Base-by-base conservation (phyloP, 1,140 invertebrate genomes). In the Araneus ventricosus region DNA sequence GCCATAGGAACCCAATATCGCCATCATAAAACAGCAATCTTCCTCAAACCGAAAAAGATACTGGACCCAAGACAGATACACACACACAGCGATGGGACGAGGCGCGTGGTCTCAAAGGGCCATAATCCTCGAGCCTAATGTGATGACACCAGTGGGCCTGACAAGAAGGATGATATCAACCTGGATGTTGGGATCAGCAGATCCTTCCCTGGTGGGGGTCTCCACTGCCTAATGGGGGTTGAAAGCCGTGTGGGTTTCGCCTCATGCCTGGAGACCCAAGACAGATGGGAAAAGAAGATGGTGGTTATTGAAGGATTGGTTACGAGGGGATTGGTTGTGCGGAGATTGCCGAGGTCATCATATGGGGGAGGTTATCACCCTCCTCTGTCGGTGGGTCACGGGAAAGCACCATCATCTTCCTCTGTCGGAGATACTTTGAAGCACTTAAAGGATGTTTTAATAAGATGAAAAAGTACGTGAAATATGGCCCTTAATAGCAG, bases 401-500 rank as follows among this genome's bases (percentile, higher is more conserved):
- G n/a, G 84, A 86, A 86, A 59, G 27, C 14, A 22, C 45, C 30
- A 34, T 4, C 30, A 37, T 14, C 17, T 86, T 59, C 27, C 57
- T 61, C 27, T 24, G 8, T 34, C 52, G 5, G 52, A 86, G 84
- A 86, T 22, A 86, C 27, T 59, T 59, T 59, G 30, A 8, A 22
- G 84, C 84, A 86, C 84, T 86, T 61, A 86, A 45, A 17, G 70
- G 45, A 41, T 84, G 45, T 86, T 61, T 59, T 86, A 86, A 86
- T 61, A 59, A 86, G 84, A 86, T 61, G 84, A 57, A 37, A 24
- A 57, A n/a, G 70, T 37, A 30, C 41, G 14, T 45, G 39, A 27
- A 84, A 84, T 39, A 17, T 79, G 37, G 14, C 27, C 14, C 14
- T 39, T 34, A 27, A 24, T 52, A 52, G n/a, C 39, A 17, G 22